A percentile compares a stretch with the other conserved stretches of the same genome.
Evolutionary conservation across 1,140 invertebrate genomes (phyloP).

Genomic region (Lineus longissimus): DNA sequence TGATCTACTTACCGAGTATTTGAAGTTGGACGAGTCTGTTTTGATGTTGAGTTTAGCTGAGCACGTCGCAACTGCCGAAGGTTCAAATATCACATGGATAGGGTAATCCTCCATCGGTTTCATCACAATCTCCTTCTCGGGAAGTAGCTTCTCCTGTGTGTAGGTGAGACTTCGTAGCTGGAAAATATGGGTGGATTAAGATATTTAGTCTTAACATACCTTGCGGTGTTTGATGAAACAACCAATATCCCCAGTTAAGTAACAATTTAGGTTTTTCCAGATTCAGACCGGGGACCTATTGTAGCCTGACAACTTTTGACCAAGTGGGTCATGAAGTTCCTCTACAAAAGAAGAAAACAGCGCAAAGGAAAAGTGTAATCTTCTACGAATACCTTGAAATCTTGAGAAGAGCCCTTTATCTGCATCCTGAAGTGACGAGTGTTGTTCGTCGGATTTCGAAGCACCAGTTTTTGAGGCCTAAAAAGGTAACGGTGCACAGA

Average conservation of each 20-base stretch:
- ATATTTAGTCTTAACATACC: too few species aligned
- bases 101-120: slow-evolving; percentile 22
- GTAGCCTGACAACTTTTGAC: too few species aligned
- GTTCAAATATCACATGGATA: slow-evolving; percentile 22
- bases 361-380: too few species aligned
- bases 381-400: background rate
- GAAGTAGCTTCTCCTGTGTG: slow-evolving; percentile 11
- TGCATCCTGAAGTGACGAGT: background rate
- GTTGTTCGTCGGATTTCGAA: background rate
- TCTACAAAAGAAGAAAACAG: too few species aligned
- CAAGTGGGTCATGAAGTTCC: too few species aligned
- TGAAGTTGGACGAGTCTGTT: slow-evolving; percentile 11
- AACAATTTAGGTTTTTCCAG: too few species aligned
- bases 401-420: background rate
- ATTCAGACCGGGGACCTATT: too few species aligned
- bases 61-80: slow-evolving; percentile 15
- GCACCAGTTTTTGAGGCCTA: slow-evolving; percentile 6
- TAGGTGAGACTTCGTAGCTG: too few species aligned
- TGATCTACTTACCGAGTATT: slow-evolving; percentile 24
- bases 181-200: too few species aligned
- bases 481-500: background rate
- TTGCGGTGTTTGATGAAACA: too few species aligned
- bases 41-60: slow-evolving; percentile 23
- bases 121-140: slow-evolving; percentile 20
- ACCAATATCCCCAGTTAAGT: too few species aligned